Conservation (phyloP, 2,888 invertebrate species). For the Acanthoscelides obtectus region DNA sequence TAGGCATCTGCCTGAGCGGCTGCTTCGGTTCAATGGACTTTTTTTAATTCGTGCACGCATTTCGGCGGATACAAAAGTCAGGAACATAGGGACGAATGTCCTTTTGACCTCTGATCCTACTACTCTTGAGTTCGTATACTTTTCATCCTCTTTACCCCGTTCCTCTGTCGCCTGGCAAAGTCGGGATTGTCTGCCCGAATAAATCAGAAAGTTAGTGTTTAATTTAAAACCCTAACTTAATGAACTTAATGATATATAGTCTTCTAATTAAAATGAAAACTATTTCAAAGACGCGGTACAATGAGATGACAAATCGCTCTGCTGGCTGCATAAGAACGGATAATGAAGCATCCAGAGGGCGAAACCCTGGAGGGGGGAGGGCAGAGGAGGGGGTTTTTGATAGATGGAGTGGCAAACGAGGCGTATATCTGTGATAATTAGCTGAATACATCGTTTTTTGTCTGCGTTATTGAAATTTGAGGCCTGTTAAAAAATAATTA, state of each 20-base stretch:
- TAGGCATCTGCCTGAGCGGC: too few species aligned
- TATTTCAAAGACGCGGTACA: slow-evolving; percentile 13
- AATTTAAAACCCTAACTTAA: slow-evolving; percentile 13
- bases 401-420: neutral
- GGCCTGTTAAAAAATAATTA: neutral
- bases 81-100: too few species aligned
- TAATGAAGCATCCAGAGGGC: neutral
- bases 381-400: neutral
- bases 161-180: neutral
- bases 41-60: too few species aligned
- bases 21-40: too few species aligned
- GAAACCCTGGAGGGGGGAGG: neutral
- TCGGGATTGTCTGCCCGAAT: neutral
- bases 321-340: neutral
- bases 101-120: too few species aligned
- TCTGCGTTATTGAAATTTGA: neutral
- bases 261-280: slow-evolving; percentile 22
- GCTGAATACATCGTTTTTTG: neutral
- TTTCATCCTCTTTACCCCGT: neutral
- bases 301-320: neutral
- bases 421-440: neutral
- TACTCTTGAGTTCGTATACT: too few species aligned
- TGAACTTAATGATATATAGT: slow-evolving; percentile 21
- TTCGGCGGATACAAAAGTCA: too few species aligned
- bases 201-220: slow-evolving; percentile 2